Evolutionary conservation across 1,140 invertebrate genomes (phyloP), one percentile per base, ranked within the genome.

Genomic region (Hycleus cichorii): DNA sequence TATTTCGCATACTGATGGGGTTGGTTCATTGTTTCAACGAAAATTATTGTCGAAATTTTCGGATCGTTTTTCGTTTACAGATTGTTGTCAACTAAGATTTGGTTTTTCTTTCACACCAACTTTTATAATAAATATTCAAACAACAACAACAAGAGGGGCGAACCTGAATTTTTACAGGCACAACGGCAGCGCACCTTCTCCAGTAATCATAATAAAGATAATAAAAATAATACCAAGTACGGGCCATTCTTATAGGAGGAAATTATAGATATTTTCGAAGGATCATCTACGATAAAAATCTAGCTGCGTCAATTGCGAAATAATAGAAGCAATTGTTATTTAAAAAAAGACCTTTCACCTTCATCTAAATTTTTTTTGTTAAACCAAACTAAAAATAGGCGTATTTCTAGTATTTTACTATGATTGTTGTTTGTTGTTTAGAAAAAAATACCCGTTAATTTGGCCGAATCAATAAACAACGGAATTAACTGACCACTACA

Each of bases 1-100:
- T 82, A 78, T 57, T 77, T 74, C 6, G 78, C 74, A 66, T 90
- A 90, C 25, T 85, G 69, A 48, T 83, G 70, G 0, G 81, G 80
- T 66, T 80, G 73, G 52, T 86, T 77, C 86, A 89, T 88, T 39
- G 11, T 55, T 48, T 56, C 27, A 18, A 38, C 32, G 32, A 12
- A 42, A 42, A 57, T 49, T 49, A 43, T 11, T 43, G 18, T 38
- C 3, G 32, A 7, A 24, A 10, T 46, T 18, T 52, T 26, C 25
- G 8, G 9, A 9, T 9, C 43, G 8, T 39, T 39, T 52, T 26
- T 44, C 18, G 5, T 43, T 52, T 52, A 42, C 10, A 32, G 46
- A 32, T 50, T 45, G 11, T 46, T 59, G 40, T 27, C 47, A 55
- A 55, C 58, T 55, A 55, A 44, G 39, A 44, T 52, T 59, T 54